A percentile compares a stretch with the other conserved stretches of the same genome.
Conservation (phyloP, 2,888 invertebrate genomes). For the Andrena dorsata region DNA sequence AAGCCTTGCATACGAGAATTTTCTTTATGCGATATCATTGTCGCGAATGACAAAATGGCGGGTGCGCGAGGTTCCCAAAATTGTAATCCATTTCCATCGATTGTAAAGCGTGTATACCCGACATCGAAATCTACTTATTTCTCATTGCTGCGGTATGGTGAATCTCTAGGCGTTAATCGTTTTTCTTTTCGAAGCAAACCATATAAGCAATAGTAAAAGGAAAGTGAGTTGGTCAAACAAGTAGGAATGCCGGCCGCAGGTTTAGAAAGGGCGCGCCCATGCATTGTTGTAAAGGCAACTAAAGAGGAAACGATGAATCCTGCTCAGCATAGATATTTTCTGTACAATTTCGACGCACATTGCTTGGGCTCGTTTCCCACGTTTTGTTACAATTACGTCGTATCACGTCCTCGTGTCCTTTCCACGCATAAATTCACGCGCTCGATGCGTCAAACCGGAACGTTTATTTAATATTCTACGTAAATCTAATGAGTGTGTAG, state of each 20-base stretch:
- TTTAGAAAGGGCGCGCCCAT: conserved; percentile 80
- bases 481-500: conserved; percentile 53
- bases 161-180: conserved; percentile 52
- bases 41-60: conserved; percentile 74
- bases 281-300: conserved; percentile 55
- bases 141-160: conserved; percentile 46
- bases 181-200: conserved; percentile 40
- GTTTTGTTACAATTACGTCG: conserved; percentile 65
- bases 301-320: conserved; percentile 49
- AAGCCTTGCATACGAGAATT: conserved; percentile 46
- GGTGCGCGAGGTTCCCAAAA: conserved; percentile 55
- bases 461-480: conserved; percentile 48
- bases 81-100: conserved; percentile 77
- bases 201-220: conserved; percentile 33
- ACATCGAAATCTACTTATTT: conserved; percentile 36
- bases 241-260: conserved; percentile 80
- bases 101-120: conserved; percentile 42
- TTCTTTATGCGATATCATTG: conserved; percentile 53
- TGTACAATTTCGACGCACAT: conserved; percentile 18
- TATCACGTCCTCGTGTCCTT: conserved; percentile 54
- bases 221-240: conserved; percentile 65
- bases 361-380: conserved; percentile 59
- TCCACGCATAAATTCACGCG: conserved; percentile 45
- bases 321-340: background rate
- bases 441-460: conserved; percentile 44